Evolutionary conservation across 2,113 vertebrate genomes (phyloP).

Genomic region (Pituophis catenifer): DNA sequence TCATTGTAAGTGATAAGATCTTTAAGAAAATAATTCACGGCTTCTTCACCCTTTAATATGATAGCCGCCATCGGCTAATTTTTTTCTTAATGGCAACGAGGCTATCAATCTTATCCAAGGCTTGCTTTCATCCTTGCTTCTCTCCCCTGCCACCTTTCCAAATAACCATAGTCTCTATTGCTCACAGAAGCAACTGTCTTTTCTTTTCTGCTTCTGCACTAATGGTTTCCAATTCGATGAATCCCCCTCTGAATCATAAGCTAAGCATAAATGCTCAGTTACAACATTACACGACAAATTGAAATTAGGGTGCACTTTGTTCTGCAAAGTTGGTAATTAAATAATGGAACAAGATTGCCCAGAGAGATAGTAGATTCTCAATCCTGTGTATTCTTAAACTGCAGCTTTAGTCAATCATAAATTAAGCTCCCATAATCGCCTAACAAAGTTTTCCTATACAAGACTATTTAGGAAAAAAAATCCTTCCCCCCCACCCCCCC

Average conservation of each 20-base stretch:
- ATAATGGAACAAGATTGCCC: not conserved
- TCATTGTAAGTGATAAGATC: conserved; percentile 89
- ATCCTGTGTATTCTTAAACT: not conserved
- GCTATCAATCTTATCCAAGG: conserved; percentile 80
- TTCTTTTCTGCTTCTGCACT: conserved; percentile 1
- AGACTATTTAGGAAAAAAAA: not conserved
- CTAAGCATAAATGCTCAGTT: conserved; percentile 1
- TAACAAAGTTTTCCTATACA: not conserved
- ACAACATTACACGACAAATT: not conserved
- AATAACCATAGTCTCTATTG: conserved; percentile 6
- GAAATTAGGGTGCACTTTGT: not conserved
- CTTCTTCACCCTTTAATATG: conserved; percentile 89
- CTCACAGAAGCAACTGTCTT: not conserved
- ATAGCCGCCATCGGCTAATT: conserved; percentile 86
- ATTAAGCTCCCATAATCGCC: not conserved
- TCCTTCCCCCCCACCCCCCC: too few species aligned
- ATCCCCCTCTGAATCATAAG: not conserved
- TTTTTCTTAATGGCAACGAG: conserved; percentile 85
- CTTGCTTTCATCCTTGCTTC: conserved; percentile 58
- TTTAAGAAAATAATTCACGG: conserved; percentile 91
- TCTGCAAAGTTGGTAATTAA: not conserved
- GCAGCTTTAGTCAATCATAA: not conserved
- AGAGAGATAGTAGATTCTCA: not conserved
- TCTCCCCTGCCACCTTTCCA: conserved; percentile 40
- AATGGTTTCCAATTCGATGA: not conserved